Conservation (phyloP, 2,888 invertebrate species). For the Geophilus truncorum region DNA sequence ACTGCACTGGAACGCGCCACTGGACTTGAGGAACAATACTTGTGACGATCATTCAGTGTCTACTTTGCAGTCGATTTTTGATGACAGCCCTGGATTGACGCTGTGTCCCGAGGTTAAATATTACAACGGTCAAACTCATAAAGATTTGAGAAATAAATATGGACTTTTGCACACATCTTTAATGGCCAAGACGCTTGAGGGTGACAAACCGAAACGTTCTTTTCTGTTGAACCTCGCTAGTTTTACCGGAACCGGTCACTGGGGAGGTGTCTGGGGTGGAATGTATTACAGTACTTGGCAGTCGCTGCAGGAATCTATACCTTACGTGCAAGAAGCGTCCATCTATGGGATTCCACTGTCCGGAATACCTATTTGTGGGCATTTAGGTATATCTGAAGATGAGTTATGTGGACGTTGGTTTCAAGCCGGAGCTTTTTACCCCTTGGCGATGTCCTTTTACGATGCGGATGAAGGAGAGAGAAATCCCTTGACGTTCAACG, state of each 20-base stretch:
- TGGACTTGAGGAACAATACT: slow-evolving; percentile 28
- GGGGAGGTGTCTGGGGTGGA: slow-evolving; percentile 47
- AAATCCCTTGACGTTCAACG: slow-evolving; percentile 53
- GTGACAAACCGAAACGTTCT: slow-evolving; percentile 29
- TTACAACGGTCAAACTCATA: slow-evolving; percentile 43
- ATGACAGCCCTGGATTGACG: slow-evolving; percentile 42
- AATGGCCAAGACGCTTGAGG: slow-evolving; percentile 40
- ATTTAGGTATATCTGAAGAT: slow-evolving; percentile 44
- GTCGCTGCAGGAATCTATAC: slow-evolving; percentile 54
- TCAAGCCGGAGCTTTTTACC: slow-evolving; percentile 61
- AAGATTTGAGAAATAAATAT: slow-evolving; percentile 52
- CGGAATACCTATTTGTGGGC: slow-evolving; percentile 40
- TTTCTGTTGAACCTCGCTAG: slow-evolving; percentile 47
- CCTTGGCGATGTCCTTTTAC: slow-evolving; percentile 52
- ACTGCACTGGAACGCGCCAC: slow-evolving; percentile 38
- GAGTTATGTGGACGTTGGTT: slow-evolving; percentile 64
- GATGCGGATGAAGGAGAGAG: slow-evolving; percentile 47
- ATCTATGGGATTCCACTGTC: slow-evolving; percentile 48
- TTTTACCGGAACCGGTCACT: slow-evolving; percentile 46
- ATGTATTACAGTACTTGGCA: slow-evolving; percentile 58
- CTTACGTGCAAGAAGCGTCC: slow-evolving; percentile 51
- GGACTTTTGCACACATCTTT: slow-evolving; percentile 52
- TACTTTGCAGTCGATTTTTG: not conserved
- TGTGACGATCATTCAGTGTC: not conserved
- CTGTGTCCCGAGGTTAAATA: slow-evolving; percentile 47